These are phyloP conservation scores for Caenorhabditis japonica DNA, from an alignment of 2,888 invertebrate genomes.

Conservation along the genomic window DNA sequence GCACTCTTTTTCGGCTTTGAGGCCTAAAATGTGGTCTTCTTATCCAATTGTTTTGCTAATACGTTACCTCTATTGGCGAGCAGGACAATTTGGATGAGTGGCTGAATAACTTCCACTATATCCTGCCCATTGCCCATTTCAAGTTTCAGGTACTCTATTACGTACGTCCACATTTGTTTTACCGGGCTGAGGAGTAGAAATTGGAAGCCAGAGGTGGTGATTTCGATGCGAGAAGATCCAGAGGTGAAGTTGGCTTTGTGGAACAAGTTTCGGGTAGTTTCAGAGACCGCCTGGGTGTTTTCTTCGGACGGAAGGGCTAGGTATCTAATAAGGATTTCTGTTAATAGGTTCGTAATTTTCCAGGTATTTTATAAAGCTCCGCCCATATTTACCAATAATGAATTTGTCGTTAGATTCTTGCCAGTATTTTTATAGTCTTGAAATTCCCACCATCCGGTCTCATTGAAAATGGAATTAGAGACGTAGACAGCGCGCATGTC, in stretches of 20 bases:
- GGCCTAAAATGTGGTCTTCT: constrained; percentile 48
- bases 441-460: too few relatives aligned
- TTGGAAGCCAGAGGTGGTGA: constrained; percentile 87
- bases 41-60: too few relatives aligned
- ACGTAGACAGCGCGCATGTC: too few relatives aligned
- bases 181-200: constrained; percentile 93
- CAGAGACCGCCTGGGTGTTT: constrained; percentile 74
- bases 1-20: constrained; percentile 53
- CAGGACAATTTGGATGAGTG: constrained; percentile 59
- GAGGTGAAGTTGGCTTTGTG: constrained; percentile 90
- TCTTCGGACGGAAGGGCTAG: constrained; percentile 72
- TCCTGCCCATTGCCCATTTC: constrained; percentile 48
- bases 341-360: constrained; percentile 6
- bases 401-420: too few relatives aligned
- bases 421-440: too few relatives aligned
- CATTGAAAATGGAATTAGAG: too few relatives aligned
- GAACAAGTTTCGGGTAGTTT: constrained; percentile 91
- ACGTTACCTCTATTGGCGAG: constrained; percentile 53
- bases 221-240: constrained; percentile 65
- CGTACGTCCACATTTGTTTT: constrained; percentile 96
- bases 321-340: constrained; percentile 73
- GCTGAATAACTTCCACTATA: constrained; percentile 57
- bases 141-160: constrained; percentile 81
- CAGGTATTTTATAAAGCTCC: not conserved
- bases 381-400: not conserved